phyloP scores from a whole-genome alignment of 2,113 vertebrate genomes.

The Platanista minor region DNA sequence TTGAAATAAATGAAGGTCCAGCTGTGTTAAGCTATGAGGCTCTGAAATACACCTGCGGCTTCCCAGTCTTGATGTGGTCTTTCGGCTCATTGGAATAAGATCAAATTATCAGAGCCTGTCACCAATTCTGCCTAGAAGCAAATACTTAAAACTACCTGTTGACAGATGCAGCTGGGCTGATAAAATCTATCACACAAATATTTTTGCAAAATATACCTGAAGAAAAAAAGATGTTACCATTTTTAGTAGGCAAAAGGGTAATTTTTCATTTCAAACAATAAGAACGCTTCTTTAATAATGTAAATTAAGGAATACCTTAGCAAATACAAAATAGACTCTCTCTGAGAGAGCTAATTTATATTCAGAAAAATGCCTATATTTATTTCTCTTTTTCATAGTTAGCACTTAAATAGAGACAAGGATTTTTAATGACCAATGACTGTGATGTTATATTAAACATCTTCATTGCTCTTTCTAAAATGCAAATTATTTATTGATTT shows the following conservation, averaged over 20 bases:
- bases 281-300: constrained; percentile 13
- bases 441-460: constrained; percentile 20
- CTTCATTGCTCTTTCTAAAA: constrained; percentile 46
- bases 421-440: neutral
- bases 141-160: constrained; percentile 20
- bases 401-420: constrained; percentile 2
- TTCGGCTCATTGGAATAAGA: neutral
- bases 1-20: neutral
- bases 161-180: neutral
- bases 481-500: constrained; percentile 64
- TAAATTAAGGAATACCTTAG: neutral
- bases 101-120: neutral
- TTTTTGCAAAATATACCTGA: neutral
- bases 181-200: constrained; percentile 4
- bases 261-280: constrained; percentile 38
- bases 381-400: constrained; percentile 17
- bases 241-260: neutral
- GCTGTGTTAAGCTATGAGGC: neutral
- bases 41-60: neutral
- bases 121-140: neutral
- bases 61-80: neutral
- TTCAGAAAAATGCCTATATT: constrained; percentile 13
- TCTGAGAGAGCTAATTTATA: neutral
- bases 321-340: neutral
- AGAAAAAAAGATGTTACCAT: constrained; percentile 20